A percentile compares a stretch with the other conserved stretches of the same genome.
phyloP scores from a whole-genome alignment of 1,140 invertebrate genomes.

The Augochlora pura region DNA sequence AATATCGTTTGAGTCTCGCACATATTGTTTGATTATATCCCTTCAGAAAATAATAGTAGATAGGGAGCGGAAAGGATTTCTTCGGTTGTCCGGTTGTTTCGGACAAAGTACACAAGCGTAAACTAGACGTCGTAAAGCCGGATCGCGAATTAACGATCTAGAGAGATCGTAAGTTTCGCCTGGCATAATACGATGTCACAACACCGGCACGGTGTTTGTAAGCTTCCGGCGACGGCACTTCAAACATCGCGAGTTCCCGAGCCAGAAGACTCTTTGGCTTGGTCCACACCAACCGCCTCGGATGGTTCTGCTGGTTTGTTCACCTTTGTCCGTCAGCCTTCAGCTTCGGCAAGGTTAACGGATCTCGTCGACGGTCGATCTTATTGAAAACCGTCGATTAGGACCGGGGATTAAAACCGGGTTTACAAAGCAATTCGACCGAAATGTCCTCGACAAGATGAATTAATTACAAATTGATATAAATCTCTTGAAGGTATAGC shows the following conservation, averaged over 20 bases:
- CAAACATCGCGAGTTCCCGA: conserved; percentile 77
- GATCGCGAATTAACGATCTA: conserved; percentile 77
- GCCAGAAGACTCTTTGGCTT: conserved; percentile 70
- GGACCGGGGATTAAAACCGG: no score
- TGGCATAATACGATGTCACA: conserved; percentile 80
- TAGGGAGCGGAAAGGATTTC: neutral
- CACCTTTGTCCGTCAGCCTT: conserved; percentile 24
- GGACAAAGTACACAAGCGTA: conserved; percentile 13
- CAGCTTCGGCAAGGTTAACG: no score
- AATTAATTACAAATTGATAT: no score
- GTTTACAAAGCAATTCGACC: no score
- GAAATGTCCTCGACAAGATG: no score
- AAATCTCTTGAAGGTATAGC: no score
- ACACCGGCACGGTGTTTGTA: conserved; percentile 79
- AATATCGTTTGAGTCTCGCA: no score
- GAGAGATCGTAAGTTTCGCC: conserved; percentile 78
- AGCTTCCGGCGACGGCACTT: conserved; percentile 80
- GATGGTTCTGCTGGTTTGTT: conserved; percentile 45
- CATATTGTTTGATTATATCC: no score
- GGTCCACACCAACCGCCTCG: neutral
- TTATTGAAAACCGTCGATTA: no score
- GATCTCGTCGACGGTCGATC: no score
- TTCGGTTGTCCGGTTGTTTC: neutral
- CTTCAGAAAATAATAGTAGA: no score
- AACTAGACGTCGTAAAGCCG: conserved; percentile 57